Evolutionary conservation across 2,797 vertebrate genomes (phyloP).

Genomic region (Hyperoplus lanceolatus): DNA sequence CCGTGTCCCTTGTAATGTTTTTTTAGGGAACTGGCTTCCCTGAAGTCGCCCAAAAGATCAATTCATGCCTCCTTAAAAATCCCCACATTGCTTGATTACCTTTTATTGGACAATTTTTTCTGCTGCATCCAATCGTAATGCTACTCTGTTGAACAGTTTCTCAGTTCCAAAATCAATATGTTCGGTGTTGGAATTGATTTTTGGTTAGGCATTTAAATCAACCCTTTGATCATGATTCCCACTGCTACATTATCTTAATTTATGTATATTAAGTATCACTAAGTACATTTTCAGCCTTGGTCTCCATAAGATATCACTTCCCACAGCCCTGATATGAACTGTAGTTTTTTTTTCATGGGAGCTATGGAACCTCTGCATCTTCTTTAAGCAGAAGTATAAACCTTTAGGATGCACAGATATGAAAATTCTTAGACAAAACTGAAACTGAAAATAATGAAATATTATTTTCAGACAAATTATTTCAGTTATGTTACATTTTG

Average conservation of each 20-base stretch:
- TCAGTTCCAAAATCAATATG: background rate
- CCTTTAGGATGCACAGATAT: no score
- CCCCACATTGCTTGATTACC: background rate
- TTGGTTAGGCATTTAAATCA: background rate
- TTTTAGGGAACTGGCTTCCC: background rate
- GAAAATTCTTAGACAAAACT: no score
- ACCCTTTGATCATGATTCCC: background rate
- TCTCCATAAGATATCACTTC: conserved; percentile 10
- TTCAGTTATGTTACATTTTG: no score
- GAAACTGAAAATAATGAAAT: no score
- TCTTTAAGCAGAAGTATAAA: conserved; percentile 10
- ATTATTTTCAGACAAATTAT: no score
- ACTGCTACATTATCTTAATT: background rate
- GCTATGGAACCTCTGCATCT: background rate
- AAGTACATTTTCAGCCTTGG: conserved; percentile 1
- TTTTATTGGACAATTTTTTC: background rate
- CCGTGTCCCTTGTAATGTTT: background rate
- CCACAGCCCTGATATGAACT: background rate
- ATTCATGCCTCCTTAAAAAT: background rate
- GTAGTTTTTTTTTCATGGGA: background rate
- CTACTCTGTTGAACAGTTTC: background rate
- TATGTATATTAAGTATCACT: no score
- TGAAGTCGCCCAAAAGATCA: conserved; percentile 7
- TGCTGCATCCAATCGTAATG: background rate
- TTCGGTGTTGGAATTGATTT: background rate